Evolutionary conservation across 2,113 vertebrate species (phyloP).

Genomic region (Orcinus orca): DNA sequence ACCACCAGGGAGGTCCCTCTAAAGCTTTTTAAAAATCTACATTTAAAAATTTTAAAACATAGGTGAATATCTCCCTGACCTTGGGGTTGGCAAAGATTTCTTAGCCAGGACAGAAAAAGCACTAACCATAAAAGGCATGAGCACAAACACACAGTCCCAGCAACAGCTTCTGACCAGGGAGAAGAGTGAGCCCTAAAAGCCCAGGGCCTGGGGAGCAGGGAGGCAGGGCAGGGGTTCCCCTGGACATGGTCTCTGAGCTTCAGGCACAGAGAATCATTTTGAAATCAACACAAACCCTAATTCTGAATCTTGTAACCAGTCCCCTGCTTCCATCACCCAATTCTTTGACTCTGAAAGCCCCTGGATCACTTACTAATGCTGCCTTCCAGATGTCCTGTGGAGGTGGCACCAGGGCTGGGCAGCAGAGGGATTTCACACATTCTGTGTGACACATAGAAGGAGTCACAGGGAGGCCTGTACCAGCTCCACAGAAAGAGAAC

Average conservation of each 20-base stretch:
- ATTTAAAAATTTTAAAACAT: background rate
- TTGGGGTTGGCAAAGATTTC: background rate
- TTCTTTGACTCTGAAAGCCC: background rate
- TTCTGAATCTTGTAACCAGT: background rate
- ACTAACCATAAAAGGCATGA: background rate
- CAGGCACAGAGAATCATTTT: background rate
- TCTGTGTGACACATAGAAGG: background rate
- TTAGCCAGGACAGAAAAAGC: background rate
- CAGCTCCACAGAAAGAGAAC: background rate
- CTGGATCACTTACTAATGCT: background rate
- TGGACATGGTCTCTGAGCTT: background rate
- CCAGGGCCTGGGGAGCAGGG: background rate
- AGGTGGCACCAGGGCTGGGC: background rate
- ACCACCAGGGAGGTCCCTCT: background rate
- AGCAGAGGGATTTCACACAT: background rate
- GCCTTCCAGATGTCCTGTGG: background rate
- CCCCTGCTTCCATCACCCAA: background rate
- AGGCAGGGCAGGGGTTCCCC: background rate
- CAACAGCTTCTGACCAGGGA: background rate
- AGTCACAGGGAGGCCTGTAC: background rate
- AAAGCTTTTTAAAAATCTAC: background rate
- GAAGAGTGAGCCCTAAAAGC: background rate
- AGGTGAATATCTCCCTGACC: background rate
- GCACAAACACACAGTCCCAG: background rate
- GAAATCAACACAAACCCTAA: background rate